phyloP scores from a whole-genome alignment of 2,797 vertebrate genomes.

The Pipistrellus pygmaeus region DNA sequence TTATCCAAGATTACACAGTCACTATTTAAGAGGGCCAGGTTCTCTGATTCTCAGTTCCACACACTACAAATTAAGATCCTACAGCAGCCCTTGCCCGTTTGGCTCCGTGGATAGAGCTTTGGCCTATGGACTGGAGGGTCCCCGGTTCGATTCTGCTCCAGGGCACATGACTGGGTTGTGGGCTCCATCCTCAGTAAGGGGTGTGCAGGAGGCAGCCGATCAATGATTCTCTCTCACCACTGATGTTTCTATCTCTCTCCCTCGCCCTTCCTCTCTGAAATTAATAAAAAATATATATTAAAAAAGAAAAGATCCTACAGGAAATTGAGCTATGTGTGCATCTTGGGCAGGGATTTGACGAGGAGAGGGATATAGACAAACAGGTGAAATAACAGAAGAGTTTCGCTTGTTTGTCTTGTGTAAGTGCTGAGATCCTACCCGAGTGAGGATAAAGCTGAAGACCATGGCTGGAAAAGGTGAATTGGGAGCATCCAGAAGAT shows the following conservation, averaged over 20 bases:
- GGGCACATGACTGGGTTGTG: no score
- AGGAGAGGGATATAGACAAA: neutral
- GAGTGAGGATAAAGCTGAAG: neutral
- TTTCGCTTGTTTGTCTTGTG: neutral
- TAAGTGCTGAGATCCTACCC: neutral
- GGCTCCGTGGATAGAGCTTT: no score
- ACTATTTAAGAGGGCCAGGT: neutral
- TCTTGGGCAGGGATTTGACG: neutral
- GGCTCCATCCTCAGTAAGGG: no score
- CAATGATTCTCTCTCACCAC: no score
- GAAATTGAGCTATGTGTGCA: neutral
- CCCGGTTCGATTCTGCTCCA: no score
- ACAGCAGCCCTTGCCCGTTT: neutral
- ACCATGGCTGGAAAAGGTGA: neutral
- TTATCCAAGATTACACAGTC: conserved; percentile 2
- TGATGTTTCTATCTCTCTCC: no score
- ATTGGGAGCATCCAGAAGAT: neutral
- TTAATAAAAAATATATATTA: no score
- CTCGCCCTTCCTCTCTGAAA: no score
- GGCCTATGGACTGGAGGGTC: no score
- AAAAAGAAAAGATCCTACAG: neutral
- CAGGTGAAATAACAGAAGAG: neutral
- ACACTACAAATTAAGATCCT: conserved; percentile 4
- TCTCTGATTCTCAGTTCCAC: neutral
- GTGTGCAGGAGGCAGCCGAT: no score